Conservation (phyloP, 2,113 vertebrate species). For the Hydrochoerus hydrochaeris region DNA sequence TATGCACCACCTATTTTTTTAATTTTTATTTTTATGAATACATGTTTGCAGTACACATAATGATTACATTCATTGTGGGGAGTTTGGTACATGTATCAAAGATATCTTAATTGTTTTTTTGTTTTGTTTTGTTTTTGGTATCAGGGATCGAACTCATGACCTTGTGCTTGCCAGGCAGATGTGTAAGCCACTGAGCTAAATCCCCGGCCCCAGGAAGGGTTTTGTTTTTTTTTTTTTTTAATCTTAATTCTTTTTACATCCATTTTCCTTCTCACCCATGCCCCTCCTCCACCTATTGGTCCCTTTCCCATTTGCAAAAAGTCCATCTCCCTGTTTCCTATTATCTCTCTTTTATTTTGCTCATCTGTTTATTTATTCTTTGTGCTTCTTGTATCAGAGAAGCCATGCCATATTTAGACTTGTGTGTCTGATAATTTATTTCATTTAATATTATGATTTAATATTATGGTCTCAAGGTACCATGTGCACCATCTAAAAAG, state of each 20-base stretch:
- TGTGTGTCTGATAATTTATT: background rate
- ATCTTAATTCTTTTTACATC: background rate
- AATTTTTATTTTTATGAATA: background rate
- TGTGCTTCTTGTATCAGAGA: background rate
- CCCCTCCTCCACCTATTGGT: background rate
- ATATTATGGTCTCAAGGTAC: background rate
- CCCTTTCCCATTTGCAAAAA: background rate
- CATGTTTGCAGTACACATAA: background rate
- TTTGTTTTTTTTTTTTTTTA: no score
- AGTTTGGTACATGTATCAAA: background rate
- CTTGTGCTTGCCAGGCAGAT: no score
- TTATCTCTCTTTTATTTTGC: background rate
- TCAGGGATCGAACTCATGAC: no score
- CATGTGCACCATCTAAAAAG: background rate
- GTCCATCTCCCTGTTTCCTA: background rate
- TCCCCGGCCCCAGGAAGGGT: no score
- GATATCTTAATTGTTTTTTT: background rate
- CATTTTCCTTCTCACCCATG: background rate
- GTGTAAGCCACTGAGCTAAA: no score
- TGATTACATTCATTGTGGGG: background rate
- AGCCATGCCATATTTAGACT: background rate
- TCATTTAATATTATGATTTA: background rate
- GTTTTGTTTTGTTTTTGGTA: no score
- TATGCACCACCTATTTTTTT: background rate
- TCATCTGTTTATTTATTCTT: background rate